Evolutionary conservation across 2,888 invertebrate genomes (phyloP).

Genomic region (Resseliella maxima): DNA sequence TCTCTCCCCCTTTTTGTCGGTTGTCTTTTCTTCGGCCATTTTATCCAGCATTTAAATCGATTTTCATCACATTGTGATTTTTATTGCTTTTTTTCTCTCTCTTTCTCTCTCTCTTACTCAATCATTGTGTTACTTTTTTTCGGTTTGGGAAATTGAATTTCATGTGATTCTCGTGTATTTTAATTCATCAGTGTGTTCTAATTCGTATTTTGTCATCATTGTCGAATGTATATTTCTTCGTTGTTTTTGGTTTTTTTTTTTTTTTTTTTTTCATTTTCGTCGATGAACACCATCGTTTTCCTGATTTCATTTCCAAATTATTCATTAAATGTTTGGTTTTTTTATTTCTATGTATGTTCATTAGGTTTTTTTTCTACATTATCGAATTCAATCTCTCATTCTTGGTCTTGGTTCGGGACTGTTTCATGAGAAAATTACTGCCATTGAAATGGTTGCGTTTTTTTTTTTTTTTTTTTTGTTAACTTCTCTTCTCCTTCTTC

Average conservation of each 20-base stretch:
- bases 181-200: background rate
- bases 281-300: too few species aligned
- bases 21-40: background rate
- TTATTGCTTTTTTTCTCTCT: background rate
- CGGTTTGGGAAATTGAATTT: constrained; percentile 36
- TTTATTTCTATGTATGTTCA: background rate
- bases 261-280: too few species aligned
- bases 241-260: background rate
- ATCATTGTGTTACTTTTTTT: background rate
- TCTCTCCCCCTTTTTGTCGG: background rate
- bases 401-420: background rate
- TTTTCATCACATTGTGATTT: constrained; percentile 51
- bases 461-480: too few species aligned
- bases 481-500: too few species aligned
- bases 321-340: constrained; percentile 45
- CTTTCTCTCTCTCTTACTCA: too few species aligned
- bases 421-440: constrained; percentile 36
- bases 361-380: background rate
- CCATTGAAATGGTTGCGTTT: background rate
- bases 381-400: constrained; percentile 13
- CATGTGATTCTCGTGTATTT: constrained; percentile 18
- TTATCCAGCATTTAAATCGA: constrained; percentile 38
- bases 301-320: constrained; percentile 48
- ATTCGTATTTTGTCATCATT: background rate
- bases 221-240: background rate